Evolutionary conservation across 2,113 vertebrate genomes (phyloP).

Genomic region (Rhinopithecus roxellana): DNA sequence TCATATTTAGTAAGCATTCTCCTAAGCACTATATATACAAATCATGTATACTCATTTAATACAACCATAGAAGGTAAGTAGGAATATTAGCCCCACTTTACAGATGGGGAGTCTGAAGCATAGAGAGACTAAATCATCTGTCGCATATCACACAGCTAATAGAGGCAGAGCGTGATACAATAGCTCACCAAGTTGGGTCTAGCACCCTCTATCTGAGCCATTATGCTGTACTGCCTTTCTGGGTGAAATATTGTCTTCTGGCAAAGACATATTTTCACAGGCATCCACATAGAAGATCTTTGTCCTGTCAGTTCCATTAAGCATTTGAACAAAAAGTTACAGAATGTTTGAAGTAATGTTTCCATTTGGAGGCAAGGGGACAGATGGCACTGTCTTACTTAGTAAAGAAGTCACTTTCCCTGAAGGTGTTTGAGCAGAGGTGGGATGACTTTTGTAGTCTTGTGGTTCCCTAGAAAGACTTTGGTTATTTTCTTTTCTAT

Average conservation of each 20-base stretch:
- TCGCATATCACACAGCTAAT: not conserved
- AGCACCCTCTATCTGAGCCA: not conserved
- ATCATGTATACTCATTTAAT: not conserved
- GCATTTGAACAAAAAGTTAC: conserved; percentile 63
- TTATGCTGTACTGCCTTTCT: not conserved
- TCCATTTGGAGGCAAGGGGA: conserved; percentile 54
- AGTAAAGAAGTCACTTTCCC: conserved; percentile 45
- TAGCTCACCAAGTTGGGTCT: not conserved
- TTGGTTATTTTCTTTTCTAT: not conserved
- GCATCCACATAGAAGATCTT: not conserved
- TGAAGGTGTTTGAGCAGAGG: conserved; percentile 39
- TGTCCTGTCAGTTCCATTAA: conserved; percentile 52
- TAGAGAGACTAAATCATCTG: not conserved
- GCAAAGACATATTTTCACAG: conserved; percentile 23
- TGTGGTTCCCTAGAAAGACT: conserved; percentile 48
- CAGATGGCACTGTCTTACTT: conserved; percentile 59
- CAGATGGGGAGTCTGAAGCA: not conserved
- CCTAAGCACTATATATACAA: not conserved
- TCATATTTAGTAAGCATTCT: conserved; percentile 3
- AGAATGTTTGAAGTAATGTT: conserved; percentile 42
- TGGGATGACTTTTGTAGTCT: conserved; percentile 46
- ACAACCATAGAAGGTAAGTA: not conserved
- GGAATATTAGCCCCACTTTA: not conserved
- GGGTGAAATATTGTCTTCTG: not conserved
- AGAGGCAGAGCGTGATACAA: not conserved